These are phyloP conservation scores for Bombus balteatus DNA, from an alignment of 1,140 invertebrate species.

Conservation along the genomic window DNA sequence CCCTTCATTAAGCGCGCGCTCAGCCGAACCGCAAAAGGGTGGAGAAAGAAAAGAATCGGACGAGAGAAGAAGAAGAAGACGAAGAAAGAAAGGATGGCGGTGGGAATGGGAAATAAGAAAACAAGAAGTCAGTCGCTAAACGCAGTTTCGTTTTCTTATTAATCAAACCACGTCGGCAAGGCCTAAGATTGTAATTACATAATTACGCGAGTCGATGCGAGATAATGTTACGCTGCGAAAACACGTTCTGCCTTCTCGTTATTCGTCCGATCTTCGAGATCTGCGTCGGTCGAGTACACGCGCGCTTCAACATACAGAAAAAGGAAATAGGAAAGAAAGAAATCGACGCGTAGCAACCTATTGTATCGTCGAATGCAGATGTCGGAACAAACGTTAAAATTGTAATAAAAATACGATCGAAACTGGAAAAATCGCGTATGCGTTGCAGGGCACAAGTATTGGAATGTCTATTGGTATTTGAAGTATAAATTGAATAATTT, in stretches of 20 bases:
- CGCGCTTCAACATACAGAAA: not conserved
- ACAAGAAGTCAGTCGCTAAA: not conserved
- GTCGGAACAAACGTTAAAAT: too few relatives aligned
- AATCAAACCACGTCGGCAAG: constrained; percentile 45
- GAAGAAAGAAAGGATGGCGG: not conserved
- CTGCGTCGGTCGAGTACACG: not conserved
- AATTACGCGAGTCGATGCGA: constrained; percentile 53
- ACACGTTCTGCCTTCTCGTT: constrained; percentile 38
- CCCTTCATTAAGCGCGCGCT: constrained; percentile 28
- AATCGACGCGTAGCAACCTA: too few relatives aligned
- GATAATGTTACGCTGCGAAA: constrained; percentile 44
- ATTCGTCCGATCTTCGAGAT: constrained; percentile 24
- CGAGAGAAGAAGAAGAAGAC: too few relatives aligned
- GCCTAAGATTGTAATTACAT: constrained; percentile 48
- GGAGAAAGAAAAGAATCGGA: not conserved
- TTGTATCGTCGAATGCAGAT: too few relatives aligned
- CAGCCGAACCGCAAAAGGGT: not conserved
- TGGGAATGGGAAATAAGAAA: not conserved
- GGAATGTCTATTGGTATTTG: too few relatives aligned
- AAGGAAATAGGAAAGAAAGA: not conserved
- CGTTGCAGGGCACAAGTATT: too few relatives aligned
- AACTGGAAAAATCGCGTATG: too few relatives aligned
- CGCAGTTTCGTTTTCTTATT: constrained; percentile 56
- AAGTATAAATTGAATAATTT: too few relatives aligned
- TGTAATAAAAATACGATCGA: too few relatives aligned